These are phyloP conservation scores for Neolamprologus hecqui DNA, from an alignment of 2,113 vertebrate genomes.

Conservation along the genomic window DNA sequence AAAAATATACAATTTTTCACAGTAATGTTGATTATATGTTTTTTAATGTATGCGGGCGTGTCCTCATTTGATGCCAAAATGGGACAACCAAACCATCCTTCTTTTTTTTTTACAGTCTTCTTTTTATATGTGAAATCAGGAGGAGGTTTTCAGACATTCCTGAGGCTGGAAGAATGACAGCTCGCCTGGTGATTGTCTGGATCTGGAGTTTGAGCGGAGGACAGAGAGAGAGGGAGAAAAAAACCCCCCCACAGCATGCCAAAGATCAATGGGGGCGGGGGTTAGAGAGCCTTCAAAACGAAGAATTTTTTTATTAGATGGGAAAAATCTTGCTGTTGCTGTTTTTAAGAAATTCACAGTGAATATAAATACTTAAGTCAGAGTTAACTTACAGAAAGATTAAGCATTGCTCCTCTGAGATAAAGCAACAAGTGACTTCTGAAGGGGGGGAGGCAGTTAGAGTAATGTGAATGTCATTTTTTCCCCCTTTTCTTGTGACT, in stretches of 20 bases:
- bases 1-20: not conserved
- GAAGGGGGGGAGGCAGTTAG: fast-evolving
- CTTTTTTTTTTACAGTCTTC: not conserved
- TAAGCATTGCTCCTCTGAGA: not conserved
- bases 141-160: slow-evolving; percentile 53
- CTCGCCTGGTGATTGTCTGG: slow-evolving; percentile 64
- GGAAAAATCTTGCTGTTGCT: not conserved
- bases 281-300: slow-evolving; percentile 15
- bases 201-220: slow-evolving; percentile 28
- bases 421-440: not conserved
- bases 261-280: slow-evolving; percentile 42
- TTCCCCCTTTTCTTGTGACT: fast-evolving
- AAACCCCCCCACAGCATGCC: slow-evolving; percentile 11
- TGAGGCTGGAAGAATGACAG: slow-evolving; percentile 53
- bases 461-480: not conserved
- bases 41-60: not conserved
- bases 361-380: not conserved
- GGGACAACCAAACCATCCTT: not conserved
- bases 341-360: not conserved
- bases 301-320: slow-evolving; percentile 17
- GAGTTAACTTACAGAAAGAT: not conserved
- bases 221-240: slow-evolving; percentile 5
- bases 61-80: not conserved
- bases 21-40: not conserved
- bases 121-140: slow-evolving; percentile 20